A percentile compares a stretch with the other conserved stretches of the same genome.
phyloP scores from a whole-genome alignment of 2,797 vertebrate species.

The Lacerta bilineata region DNA sequence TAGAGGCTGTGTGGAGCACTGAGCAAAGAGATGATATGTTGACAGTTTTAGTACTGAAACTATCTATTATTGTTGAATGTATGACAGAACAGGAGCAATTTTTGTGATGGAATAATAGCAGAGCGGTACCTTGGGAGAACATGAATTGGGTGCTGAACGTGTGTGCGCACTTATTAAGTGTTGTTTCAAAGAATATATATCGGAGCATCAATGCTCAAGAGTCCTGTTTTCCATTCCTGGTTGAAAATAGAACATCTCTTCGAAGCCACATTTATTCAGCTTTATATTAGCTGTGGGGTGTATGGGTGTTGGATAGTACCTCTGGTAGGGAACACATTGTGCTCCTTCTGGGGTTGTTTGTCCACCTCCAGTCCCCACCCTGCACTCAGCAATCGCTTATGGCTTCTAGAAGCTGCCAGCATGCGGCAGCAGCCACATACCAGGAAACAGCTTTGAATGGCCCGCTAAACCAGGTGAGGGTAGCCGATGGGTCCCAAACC shows the following conservation, averaged over 20 bases:
- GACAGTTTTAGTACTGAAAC: slow-evolving; percentile 12
- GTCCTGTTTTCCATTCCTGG: background rate
- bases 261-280: background rate
- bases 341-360: no score
- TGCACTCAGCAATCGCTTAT: no score
- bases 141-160: background rate
- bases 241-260: background rate
- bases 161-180: background rate
- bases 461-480: no score
- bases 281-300: background rate
- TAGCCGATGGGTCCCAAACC: no score
- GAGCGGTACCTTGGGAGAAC: background rate
- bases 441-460: no score
- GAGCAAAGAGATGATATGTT: slow-evolving; percentile 13
- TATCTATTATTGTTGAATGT: slow-evolving; percentile 23
- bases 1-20: background rate
- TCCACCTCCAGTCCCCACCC: no score
- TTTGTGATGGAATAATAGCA: slow-evolving; percentile 30
- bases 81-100: slow-evolving; percentile 19
- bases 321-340: no score
- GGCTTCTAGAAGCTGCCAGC: no score
- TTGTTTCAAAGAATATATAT: background rate
- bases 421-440: no score
- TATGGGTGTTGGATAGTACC: no score
- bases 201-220: background rate